Evolutionary conservation across 2,113 vertebrate species (phyloP).

Genomic region (Ciconia boyciana): DNA sequence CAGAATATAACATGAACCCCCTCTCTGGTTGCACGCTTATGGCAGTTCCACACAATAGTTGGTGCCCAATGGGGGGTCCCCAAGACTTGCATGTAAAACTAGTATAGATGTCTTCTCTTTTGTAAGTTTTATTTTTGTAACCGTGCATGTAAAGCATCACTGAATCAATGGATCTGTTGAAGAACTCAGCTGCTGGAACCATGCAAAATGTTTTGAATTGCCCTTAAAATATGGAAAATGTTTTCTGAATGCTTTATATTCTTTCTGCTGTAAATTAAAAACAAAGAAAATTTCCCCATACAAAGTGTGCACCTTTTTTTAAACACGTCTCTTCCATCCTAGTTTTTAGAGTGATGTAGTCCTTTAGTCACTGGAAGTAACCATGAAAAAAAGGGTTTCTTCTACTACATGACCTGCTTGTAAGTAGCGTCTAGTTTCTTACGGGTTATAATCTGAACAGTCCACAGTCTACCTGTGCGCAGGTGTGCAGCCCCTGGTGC

Average conservation of each 20-base stretch:
- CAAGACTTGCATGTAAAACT: conserved; percentile 99
- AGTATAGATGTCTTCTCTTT: conserved; percentile 96
- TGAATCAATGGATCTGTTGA: conserved; percentile 99
- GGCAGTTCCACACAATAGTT: conserved; percentile 85
- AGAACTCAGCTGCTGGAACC: conserved; percentile 99
- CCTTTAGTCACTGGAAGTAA: neutral
- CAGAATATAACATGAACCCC: conserved; percentile 81
- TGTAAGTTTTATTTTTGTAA: conserved; percentile 99
- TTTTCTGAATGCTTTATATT: conserved; percentile 99
- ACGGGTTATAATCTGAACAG: accelerated
- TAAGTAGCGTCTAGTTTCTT: neutral
- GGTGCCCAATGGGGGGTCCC: conserved; percentile 86
- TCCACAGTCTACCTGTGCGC: accelerated
- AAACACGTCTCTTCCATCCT: neutral
- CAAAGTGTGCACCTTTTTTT: conserved; percentile 57
- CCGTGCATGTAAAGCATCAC: conserved; percentile 99
- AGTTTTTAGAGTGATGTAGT: neutral
- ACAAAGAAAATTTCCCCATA: conserved; percentile 90
- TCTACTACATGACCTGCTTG: neutral
- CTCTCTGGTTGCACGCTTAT: conserved; percentile 83
- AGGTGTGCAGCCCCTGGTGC: neutral
- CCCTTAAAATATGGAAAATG: conserved; percentile 99
- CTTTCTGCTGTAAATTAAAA: conserved; percentile 99
- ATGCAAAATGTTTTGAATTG: conserved; percentile 99
- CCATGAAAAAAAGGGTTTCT: neutral